phyloP scores from a whole-genome alignment of 1,140 invertebrate species.

The Trinorchestia longiramus region DNA sequence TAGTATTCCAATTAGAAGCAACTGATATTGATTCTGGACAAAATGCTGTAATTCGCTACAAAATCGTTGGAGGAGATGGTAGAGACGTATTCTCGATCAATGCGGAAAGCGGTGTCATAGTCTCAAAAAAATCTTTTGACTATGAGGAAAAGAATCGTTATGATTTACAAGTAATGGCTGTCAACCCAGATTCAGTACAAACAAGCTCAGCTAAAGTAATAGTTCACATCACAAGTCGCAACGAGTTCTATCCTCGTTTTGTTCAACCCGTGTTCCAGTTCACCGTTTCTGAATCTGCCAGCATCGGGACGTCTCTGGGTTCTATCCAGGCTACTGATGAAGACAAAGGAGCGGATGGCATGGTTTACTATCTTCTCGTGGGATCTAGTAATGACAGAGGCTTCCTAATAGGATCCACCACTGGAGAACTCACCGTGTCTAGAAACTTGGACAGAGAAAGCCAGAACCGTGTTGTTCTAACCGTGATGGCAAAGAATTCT shows the following conservation, averaged over 20 bases:
- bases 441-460: constrained; percentile 89
- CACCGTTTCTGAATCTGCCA: constrained; percentile 91
- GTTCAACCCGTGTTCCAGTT: constrained; percentile 92
- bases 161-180: constrained; percentile 83
- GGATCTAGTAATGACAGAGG: constrained; percentile 93
- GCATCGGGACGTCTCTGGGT: constrained; percentile 87
- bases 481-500: constrained; percentile 93
- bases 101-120: constrained; percentile 81
- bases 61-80: constrained; percentile 82
- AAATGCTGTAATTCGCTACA: constrained; percentile 90
- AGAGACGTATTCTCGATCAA: constrained; percentile 84
- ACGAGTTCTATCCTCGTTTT: constrained; percentile 94
- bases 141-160: constrained; percentile 88
- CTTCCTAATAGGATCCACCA: constrained; percentile 87
- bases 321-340: constrained; percentile 89
- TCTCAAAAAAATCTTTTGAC: constrained; percentile 84
- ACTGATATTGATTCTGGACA: constrained; percentile 91
- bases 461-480: constrained; percentile 88
- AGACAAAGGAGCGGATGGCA: constrained; percentile 91
- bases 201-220: constrained; percentile 79
- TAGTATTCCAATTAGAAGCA: constrained; percentile 83
- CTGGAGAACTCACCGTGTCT: constrained; percentile 86
- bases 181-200: constrained; percentile 85
- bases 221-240: constrained; percentile 87
- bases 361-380: constrained; percentile 91